phyloP scores from a whole-genome alignment of 1,140 invertebrate species.

The Aradophagus sp. region DNA sequence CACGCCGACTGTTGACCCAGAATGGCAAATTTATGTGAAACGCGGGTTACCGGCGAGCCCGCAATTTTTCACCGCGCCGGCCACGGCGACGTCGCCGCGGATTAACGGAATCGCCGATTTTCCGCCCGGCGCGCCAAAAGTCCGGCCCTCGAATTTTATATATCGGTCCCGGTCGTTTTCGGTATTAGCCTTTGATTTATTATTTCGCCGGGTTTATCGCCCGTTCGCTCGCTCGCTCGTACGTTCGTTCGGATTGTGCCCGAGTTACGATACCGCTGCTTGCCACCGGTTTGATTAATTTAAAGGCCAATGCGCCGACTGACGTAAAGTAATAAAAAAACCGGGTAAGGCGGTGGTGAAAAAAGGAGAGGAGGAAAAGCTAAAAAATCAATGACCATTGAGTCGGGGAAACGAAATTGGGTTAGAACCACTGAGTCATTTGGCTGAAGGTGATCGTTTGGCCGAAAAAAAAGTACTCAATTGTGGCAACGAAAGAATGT shows the following conservation, averaged over 20 bases:
- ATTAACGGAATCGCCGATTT: constrained; percentile 55
- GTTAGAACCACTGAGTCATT: too few relatives aligned
- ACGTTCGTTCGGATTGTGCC: too few relatives aligned
- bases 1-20: constrained; percentile 47
- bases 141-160: constrained; percentile 22
- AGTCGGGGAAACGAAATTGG: too few relatives aligned
- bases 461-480: too few relatives aligned
- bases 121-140: constrained; percentile 47
- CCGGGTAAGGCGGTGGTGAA: too few relatives aligned
- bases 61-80: constrained; percentile 48
- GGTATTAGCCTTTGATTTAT: constrained; percentile 52
- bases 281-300: constrained; percentile 45
- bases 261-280: constrained; percentile 41
- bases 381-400: too few relatives aligned
- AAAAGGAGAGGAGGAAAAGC: too few relatives aligned
- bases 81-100: constrained; percentile 37
- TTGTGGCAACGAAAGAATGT: too few relatives aligned
- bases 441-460: too few relatives aligned
- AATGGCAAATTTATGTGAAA: constrained; percentile 55
- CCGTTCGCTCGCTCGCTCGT: constrained; percentile 9
- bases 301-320: constrained; percentile 20
- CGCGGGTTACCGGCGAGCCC: constrained; percentile 39
- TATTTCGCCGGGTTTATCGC: constrained; percentile 42
- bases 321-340: too few relatives aligned
- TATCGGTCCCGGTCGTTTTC: constrained; percentile 29